Evolutionary conservation across 2,888 invertebrate genomes (phyloP).

Genomic region (Dione juno): DNA sequence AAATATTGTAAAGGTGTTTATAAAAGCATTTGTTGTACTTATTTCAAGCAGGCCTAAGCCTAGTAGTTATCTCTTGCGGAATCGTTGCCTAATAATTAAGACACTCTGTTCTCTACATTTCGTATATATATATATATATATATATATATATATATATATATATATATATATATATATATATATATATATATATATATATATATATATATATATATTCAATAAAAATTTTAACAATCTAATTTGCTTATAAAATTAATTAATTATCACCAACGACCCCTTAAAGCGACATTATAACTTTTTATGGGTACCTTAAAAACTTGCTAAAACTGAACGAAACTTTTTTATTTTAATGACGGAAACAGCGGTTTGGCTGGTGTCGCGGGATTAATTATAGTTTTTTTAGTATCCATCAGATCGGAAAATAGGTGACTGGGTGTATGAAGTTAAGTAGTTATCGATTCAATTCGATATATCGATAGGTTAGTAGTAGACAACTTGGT

Average conservation of each 20-base stretch:
- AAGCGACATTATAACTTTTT: slow-evolving; percentile 29
- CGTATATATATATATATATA: background rate
- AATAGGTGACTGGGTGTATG: no score
- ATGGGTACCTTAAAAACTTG: slow-evolving; percentile 37
- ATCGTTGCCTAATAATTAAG: no score
- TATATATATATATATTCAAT: slow-evolving; percentile 2
- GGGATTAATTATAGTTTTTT: slow-evolving; percentile 46
- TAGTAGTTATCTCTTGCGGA: no score
- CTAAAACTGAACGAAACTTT: slow-evolving; percentile 37
- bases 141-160: background rate
- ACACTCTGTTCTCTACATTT: no score
- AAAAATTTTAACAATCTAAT: slow-evolving; percentile 15
- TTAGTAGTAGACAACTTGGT: no score
- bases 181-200: background rate
- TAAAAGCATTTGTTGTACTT: no score
- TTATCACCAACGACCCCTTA: slow-evolving; percentile 14
- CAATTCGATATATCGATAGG: no score
- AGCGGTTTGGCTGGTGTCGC: slow-evolving; percentile 40
- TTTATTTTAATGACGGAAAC: slow-evolving; percentile 44
- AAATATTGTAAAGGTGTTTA: no score
- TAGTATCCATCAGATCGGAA: background rate
- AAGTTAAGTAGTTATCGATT: no score
- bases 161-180: background rate
- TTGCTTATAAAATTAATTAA: slow-evolving; percentile 31
- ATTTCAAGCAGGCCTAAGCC: no score